These are phyloP conservation scores for Anoplophora glabripennis DNA, from an alignment of 1,140 invertebrate genomes.

Conservation along the genomic window DNA sequence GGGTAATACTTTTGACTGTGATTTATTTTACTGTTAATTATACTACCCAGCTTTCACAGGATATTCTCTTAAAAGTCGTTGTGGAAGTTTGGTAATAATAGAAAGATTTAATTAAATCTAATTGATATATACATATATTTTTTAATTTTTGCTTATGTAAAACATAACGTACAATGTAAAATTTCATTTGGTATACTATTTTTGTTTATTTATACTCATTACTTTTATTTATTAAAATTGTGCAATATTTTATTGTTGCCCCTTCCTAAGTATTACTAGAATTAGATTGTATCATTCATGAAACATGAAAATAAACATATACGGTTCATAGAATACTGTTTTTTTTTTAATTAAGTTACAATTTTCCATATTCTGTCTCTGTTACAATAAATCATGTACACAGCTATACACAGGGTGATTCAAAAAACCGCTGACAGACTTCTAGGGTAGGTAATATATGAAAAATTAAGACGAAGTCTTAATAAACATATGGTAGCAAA, in stretches of 20 bases:
- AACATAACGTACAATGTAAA: slow-evolving; percentile 15
- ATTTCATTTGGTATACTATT: slow-evolving; percentile 1
- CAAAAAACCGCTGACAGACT: too few relatives aligned
- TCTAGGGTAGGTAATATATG: too few relatives aligned
- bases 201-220: slow-evolving; percentile 2
- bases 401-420: too few relatives aligned
- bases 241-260: slow-evolving; percentile 21
- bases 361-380: too few relatives aligned
- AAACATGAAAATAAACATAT: slow-evolving; percentile 9
- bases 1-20: slow-evolving; percentile 14
- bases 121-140: not conserved
- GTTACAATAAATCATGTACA: too few relatives aligned
- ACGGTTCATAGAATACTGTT: not conserved
- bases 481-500: too few relatives aligned
- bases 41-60: not conserved
- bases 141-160: slow-evolving; percentile 7
- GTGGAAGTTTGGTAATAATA: not conserved
- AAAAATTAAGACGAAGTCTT: too few relatives aligned
- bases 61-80: not conserved
- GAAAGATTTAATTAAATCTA: slow-evolving; percentile 4
- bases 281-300: slow-evolving; percentile 15
- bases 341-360: too few relatives aligned
- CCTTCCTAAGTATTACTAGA: slow-evolving; percentile 16
- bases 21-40: slow-evolving; percentile 18
- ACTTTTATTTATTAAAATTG: slow-evolving; percentile 3